Conservation (phyloP, 2,797 vertebrate species). For the Aeoliscus strigatus region DNA sequence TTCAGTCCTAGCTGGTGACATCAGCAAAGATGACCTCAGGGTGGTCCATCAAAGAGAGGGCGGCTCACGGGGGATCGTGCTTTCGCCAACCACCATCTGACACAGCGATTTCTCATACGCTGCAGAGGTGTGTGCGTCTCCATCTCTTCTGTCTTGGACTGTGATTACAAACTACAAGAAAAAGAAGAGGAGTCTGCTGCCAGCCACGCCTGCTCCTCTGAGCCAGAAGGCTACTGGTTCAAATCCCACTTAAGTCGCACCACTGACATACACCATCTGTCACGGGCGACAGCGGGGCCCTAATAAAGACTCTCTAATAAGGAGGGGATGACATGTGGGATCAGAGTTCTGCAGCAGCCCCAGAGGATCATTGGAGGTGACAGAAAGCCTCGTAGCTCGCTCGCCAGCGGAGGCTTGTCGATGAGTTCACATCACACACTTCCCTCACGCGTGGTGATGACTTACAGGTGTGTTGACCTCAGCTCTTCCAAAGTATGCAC, state of each 20-base stretch:
- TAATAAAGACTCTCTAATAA: slow-evolving; percentile 70
- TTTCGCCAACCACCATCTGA: no score
- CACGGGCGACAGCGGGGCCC: slow-evolving; percentile 48
- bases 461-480: slow-evolving; percentile 38
- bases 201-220: slow-evolving; percentile 27
- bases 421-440: no score
- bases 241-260: slow-evolving; percentile 67
- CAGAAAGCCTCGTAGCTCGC: slow-evolving; percentile 32
- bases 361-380: slow-evolving; percentile 61
- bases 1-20: slow-evolving; percentile 24
- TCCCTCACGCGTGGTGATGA: slow-evolving; percentile 1
- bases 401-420: no score
- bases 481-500: slow-evolving; percentile 3
- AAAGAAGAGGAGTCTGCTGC: slow-evolving; percentile 52
- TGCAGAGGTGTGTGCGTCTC: slow-evolving; percentile 5
- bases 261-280: slow-evolving; percentile 71
- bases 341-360: slow-evolving; percentile 50
- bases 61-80: slow-evolving; percentile 3
- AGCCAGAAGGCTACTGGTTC: slow-evolving; percentile 61
- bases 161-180: slow-evolving; percentile 39
- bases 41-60: slow-evolving; percentile 33
- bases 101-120: slow-evolving; percentile 37
- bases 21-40: slow-evolving; percentile 45
- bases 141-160: slow-evolving; percentile 5
- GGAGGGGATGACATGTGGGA: slow-evolving; percentile 68